Evolutionary conservation across 2,113 vertebrate genomes (phyloP).

Genomic region (Cephalopholis sonnerati): DNA sequence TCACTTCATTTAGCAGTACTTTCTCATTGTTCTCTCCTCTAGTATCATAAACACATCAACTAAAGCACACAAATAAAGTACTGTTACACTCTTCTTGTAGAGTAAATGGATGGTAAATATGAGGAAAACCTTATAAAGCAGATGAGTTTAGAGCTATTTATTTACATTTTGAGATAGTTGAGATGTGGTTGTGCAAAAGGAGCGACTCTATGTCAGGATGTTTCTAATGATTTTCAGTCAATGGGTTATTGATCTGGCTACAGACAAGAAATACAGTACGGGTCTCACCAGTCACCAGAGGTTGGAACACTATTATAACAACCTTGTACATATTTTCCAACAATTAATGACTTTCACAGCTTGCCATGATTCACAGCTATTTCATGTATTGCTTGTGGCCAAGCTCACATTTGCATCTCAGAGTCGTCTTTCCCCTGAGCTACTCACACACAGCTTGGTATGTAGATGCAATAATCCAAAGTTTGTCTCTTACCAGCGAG

Average conservation of each 20-base stretch:
- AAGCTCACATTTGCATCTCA: not conserved
- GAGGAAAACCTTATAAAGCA: not conserved
- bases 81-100: not conserved
- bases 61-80: not conserved
- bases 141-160: not conserved
- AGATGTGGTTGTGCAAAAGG: not conserved
- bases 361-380: not conserved
- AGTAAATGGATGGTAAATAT: not conserved
- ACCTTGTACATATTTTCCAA: not conserved
- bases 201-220: not conserved
- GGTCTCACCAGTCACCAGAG: not conserved
- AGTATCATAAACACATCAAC: not conserved
- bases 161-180: not conserved
- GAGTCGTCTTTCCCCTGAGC: not conserved
- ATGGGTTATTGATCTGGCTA: not conserved
- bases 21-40: not conserved
- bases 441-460: not conserved
- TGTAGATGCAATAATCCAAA: slow-evolving; percentile 8
- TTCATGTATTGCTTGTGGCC: not conserved
- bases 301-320: not conserved
- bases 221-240: not conserved
- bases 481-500: slow-evolving; percentile 90
- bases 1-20: not conserved
- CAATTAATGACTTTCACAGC: not conserved
- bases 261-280: not conserved